phyloP scores from a whole-genome alignment of 2,113 vertebrate genomes.

The Myrmophylax atrothorax region DNA sequence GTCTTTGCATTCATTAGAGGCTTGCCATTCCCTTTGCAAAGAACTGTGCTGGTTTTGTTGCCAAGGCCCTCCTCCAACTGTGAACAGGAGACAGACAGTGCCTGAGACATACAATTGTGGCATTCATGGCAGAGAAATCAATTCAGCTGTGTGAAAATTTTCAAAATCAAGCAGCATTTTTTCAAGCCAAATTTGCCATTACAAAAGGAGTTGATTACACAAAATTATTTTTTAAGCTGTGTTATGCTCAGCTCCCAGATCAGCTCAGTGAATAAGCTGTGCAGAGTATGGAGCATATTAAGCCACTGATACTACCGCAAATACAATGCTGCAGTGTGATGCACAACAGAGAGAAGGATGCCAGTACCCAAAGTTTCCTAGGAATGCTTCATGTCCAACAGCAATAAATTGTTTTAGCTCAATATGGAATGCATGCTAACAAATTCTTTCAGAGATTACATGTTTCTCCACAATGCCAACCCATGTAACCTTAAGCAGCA shows the following conservation, averaged over 20 bases:
- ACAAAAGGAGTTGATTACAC: neutral
- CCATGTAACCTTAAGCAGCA: neutral
- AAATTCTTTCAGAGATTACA: neutral
- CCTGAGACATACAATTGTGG: neutral
- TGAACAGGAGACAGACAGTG: neutral
- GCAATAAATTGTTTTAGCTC: neutral
- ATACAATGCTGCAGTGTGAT: neutral
- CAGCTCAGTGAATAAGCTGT: neutral
- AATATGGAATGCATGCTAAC: accelerated
- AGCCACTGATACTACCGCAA: neutral
- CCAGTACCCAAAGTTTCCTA: neutral
- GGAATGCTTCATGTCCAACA: neutral
- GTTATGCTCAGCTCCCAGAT: accelerated
- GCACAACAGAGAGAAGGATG: neutral
- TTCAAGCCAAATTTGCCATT: neutral
- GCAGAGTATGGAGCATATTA: neutral
- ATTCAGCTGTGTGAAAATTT: slow-evolving; percentile 8
- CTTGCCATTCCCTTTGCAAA: neutral
- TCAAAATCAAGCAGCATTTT: neutral
- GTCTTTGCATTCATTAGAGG: neutral
- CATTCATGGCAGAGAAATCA: slow-evolving; percentile 32
- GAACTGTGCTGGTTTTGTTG: neutral
- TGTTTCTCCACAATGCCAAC: neutral
- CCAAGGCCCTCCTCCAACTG: slow-evolving; percentile 38
- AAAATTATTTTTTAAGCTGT: neutral